These are phyloP conservation scores for Ptiloglossa arizonensis DNA, from an alignment of 1,140 invertebrate genomes.

Conservation along the genomic window DNA sequence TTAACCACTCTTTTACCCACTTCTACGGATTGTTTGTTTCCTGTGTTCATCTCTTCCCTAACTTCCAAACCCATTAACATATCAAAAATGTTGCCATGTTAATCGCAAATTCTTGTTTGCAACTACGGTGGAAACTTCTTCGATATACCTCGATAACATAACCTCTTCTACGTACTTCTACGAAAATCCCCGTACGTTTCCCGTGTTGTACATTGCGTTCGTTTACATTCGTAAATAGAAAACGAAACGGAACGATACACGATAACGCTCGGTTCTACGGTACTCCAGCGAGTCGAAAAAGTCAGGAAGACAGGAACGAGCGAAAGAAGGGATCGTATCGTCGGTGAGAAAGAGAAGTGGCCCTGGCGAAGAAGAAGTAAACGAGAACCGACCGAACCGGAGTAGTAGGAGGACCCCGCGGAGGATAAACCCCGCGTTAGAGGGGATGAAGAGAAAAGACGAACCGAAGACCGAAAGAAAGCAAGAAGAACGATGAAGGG, in stretches of 20 bases:
- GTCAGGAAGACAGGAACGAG: slow-evolving; percentile 7
- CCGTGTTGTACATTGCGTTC: neutral
- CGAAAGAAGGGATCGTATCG: neutral
- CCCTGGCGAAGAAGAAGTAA: slow-evolving; percentile 19
- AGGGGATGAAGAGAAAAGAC: slow-evolving; percentile 8
- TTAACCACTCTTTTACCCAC: too few species aligned
- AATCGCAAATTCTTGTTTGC: too few species aligned
- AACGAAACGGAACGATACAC: slow-evolving; percentile 36
- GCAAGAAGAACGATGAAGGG: slow-evolving; percentile 36
- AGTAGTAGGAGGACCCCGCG: slow-evolving; percentile 35
- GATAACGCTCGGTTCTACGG: neutral
- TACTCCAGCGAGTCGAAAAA: neutral
- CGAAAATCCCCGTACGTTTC: too few species aligned
- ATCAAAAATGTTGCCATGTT: too few species aligned
- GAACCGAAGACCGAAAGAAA: slow-evolving; percentile 28
- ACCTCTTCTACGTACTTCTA: too few species aligned
- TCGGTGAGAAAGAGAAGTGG: slow-evolving; percentile 21
- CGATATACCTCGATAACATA: too few species aligned
- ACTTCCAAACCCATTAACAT: too few species aligned
- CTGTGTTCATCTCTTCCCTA: too few species aligned
- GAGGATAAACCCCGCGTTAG: slow-evolving; percentile 25
- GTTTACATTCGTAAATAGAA: slow-evolving; percentile 37
- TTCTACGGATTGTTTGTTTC: too few species aligned
- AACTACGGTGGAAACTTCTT: too few species aligned
- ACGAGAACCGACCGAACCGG: neutral